phyloP scores from a whole-genome alignment of 2,113 vertebrate genomes.

The Tichodroma muraria region DNA sequence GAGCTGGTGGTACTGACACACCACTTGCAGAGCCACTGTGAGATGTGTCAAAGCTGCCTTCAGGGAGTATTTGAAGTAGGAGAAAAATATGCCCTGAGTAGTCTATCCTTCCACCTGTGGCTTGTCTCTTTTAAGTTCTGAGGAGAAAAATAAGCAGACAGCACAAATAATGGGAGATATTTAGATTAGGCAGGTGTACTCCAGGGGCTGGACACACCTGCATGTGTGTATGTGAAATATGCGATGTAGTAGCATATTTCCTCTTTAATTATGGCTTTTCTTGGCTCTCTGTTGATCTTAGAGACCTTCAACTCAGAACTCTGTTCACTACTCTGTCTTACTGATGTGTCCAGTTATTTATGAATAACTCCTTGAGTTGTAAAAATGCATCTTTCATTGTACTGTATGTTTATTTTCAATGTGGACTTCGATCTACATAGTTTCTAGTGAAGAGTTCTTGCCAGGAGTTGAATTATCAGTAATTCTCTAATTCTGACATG shows the following conservation, averaged over 20 bases:
- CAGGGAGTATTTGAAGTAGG: not conserved
- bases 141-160: not conserved
- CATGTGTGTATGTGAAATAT: too few relatives aligned
- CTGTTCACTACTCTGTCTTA: not conserved
- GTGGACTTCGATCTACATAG: not conserved
- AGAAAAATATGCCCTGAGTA: not conserved
- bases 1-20: not conserved
- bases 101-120: not conserved
- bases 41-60: rapidly evolving
- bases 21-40: rapidly evolving
- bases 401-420: not conserved
- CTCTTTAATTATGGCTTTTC: not conserved
- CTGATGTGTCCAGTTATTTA: not conserved
- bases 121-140: not conserved
- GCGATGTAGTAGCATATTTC: not conserved
- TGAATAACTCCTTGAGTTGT: not conserved
- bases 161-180: not conserved
- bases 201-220: not conserved
- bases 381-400: not conserved
- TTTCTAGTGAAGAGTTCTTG: not conserved
- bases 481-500: not conserved
- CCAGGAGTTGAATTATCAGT: not conserved
- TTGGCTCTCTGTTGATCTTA: not conserved
- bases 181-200: not conserved
- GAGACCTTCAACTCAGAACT: not conserved